These are phyloP conservation scores for Urophycis tenuis DNA, from an alignment of 2,797 vertebrate genomes.

Conservation along the genomic window DNA sequence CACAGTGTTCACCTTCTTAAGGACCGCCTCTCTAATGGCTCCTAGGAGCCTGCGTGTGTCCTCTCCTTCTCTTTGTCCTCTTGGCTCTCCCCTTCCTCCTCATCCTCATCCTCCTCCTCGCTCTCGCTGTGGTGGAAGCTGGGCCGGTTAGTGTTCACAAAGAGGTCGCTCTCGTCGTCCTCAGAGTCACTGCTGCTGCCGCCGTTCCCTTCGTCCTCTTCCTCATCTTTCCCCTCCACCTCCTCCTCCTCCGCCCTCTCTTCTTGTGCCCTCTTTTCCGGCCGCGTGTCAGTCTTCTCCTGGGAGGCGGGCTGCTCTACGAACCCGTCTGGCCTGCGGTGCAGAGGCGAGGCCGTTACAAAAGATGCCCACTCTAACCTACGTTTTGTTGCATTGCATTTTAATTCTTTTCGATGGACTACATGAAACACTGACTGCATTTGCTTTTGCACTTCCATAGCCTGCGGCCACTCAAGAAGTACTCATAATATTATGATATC, in stretches of 20 bases:
- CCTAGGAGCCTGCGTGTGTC: constrained; percentile 29
- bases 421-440: background rate
- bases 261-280: constrained; percentile 18
- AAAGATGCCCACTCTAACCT: background rate
- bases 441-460: background rate
- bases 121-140: constrained; percentile 79
- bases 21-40: background rate
- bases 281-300: constrained; percentile 37
- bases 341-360: background rate
- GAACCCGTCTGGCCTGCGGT: constrained; percentile 74
- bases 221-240: constrained; percentile 48
- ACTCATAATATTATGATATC: background rate
- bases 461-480: background rate
- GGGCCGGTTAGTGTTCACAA: constrained; percentile 84
- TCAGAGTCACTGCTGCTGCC: constrained; percentile 64
- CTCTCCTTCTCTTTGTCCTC: constrained; percentile 35
- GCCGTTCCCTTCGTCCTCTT: constrained; percentile 50
- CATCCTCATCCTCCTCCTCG: constrained; percentile 60
- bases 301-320: constrained; percentile 37
- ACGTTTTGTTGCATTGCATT: background rate
- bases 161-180: constrained; percentile 80
- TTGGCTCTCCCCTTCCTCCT: constrained; percentile 31
- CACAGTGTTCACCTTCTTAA: background rate
- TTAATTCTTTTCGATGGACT: background rate
- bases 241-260: constrained; percentile 26